These are phyloP conservation scores for Caenorhabditis panamensis DNA, from an alignment of 2,888 invertebrate genomes.

Conservation along the genomic window DNA sequence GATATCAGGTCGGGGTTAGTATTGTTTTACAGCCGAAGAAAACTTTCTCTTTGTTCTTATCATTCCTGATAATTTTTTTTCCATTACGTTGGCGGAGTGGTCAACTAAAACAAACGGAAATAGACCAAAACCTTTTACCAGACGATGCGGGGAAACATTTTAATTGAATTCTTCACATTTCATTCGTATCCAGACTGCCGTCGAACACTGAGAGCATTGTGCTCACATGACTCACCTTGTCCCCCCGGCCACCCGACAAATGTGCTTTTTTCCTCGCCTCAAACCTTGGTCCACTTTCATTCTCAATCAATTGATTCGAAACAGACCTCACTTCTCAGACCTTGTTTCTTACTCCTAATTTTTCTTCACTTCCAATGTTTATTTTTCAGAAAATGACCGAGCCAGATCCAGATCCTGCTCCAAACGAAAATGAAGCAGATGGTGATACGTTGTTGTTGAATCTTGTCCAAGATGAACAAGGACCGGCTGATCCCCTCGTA, in stretches of 20 bases:
- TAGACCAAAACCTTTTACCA: not conserved
- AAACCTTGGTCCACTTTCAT: not conserved
- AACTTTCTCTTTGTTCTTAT: not conserved
- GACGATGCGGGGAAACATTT: not conserved
- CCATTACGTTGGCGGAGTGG: not conserved
- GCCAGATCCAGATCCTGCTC: slow-evolving; percentile 34
- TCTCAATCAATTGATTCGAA: slow-evolving; percentile 22
- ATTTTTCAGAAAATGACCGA: slow-evolving; percentile 46
- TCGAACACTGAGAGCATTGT: not conserved
- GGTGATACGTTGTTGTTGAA: no score
- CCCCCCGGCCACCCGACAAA: not conserved
- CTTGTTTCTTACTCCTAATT: not conserved
- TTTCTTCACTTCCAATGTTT: slow-evolving; percentile 10
- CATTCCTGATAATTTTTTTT: not conserved
- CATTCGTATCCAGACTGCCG: not conserved
- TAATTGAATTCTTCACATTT: not conserved
- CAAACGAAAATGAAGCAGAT: slow-evolving; percentile 17
- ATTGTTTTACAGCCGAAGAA: not conserved
- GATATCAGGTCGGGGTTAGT: no score
- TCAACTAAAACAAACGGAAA: not conserved
- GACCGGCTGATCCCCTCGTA: not conserved
- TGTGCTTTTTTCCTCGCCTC: not conserved
- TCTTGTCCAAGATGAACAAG: not conserved
- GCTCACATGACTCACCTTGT: slow-evolving; percentile 2
- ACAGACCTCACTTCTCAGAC: not conserved